A percentile compares a stretch with the other conserved stretches of the same genome.
Evolutionary conservation across 2,797 vertebrate species (phyloP).

Genomic region (Premnoplex brunnescens): DNA sequence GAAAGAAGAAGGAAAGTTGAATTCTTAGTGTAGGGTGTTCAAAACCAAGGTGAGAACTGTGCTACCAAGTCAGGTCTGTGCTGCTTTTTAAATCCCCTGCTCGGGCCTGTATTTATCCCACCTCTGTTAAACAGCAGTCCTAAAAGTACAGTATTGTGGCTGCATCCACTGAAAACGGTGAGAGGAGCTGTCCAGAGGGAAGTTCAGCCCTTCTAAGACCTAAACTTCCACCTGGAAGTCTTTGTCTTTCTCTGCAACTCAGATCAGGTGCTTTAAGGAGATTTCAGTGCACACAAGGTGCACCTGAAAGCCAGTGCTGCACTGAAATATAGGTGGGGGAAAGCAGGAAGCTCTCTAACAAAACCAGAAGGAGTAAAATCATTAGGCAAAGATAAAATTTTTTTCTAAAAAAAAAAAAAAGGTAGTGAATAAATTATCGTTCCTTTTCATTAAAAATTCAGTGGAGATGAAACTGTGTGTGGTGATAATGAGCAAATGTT

Average conservation of each 20-base stretch:
- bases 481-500: slow-evolving; percentile 76
- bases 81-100: not conserved
- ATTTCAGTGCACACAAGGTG: not conserved
- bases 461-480: slow-evolving; percentile 73
- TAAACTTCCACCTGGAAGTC: not conserved
- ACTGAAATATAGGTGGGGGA: not conserved
- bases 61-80: not conserved
- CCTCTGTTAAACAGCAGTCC: not conserved
- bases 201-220: not conserved
- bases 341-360: not conserved
- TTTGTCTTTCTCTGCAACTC: not conserved
- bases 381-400: slow-evolving; percentile 52
- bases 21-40: not conserved
- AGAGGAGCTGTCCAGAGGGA: not conserved
- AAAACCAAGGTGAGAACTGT: not conserved
- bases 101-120: not conserved
- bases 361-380: slow-evolving; percentile 48
- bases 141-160: not conserved
- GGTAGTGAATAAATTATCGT: slow-evolving; percentile 70
- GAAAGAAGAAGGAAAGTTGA: not conserved
- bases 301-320: not conserved
- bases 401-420: not conserved
- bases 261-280: not conserved
- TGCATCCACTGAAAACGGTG: not conserved
- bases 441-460: slow-evolving; percentile 77